Conservation (phyloP, 2,888 invertebrate species). For the Eupithecia subumbrata region DNA sequence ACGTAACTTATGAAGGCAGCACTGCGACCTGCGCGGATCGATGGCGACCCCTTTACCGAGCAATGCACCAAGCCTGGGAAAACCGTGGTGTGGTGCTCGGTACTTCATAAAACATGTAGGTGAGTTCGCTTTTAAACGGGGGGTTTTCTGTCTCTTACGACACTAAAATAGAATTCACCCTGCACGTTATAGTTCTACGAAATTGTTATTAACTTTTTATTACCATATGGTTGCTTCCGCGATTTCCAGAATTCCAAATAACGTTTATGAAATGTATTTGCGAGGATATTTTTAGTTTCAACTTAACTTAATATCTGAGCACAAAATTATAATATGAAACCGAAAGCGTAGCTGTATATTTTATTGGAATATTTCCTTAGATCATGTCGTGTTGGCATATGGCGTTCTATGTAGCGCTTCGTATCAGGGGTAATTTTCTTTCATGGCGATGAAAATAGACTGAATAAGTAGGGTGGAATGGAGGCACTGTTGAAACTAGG, state of each 20-base stretch:
- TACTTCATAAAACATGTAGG: slow-evolving; percentile 35
- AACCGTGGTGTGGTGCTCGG: slow-evolving; percentile 53
- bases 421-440: slow-evolving; percentile 29
- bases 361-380: neutral
- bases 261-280: neutral
- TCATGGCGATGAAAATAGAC: slow-evolving; percentile 29
- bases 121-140: slow-evolving; percentile 17
- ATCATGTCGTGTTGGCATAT: slow-evolving; percentile 11
- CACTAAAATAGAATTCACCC: slow-evolving; percentile 20
- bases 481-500: slow-evolving; percentile 22
- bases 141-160: slow-evolving; percentile 1
- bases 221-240: neutral
- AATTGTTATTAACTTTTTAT: neutral
- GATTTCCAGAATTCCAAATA: neutral
- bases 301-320: neutral
- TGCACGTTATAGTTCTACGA: neutral
- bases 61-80: slow-evolving; percentile 78
- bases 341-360: neutral
- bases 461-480: slow-evolving; percentile 25
- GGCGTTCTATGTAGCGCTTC: slow-evolving; percentile 17
- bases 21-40: slow-evolving; percentile 71
- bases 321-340: neutral
- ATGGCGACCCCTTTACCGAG: slow-evolving; percentile 80
- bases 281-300: neutral
- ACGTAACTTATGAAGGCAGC: slow-evolving; percentile 58